Percentiles rank a stretch among this genome's conserved stretches.
Evolutionary conservation across 2,113 vertebrate genomes (phyloP).

Genomic region (Psilopogon haemacephalus): DNA sequence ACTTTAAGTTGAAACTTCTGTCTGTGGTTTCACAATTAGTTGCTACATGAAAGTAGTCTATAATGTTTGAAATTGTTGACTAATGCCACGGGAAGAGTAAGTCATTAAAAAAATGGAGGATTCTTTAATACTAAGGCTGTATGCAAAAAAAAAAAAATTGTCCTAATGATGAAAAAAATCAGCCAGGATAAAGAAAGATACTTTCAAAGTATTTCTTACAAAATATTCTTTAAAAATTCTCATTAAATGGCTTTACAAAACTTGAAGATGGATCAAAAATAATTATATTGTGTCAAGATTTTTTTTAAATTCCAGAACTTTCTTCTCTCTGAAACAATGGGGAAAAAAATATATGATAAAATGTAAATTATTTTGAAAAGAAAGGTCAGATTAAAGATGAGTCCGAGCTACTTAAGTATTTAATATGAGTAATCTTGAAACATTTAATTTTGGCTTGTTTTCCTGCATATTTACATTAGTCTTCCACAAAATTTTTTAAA

Average conservation of each 20-base stretch:
- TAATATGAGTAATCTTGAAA: not conserved
- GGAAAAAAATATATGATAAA: not conserved
- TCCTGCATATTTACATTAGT: not conserved
- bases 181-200: not conserved
- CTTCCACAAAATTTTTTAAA: not conserved
- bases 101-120: not conserved
- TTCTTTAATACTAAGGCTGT: not conserved
- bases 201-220: not conserved
- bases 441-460: not conserved
- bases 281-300: not conserved
- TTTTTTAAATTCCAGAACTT: not conserved
- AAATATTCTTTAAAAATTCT: not conserved
- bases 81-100: not conserved
- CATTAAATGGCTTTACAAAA: not conserved
- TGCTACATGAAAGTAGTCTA: not conserved
- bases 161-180: not conserved
- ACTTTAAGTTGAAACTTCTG: not conserved
- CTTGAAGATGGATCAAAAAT: not conserved
- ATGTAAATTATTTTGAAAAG: not conserved
- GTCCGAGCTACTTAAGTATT: not conserved
- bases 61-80: not conserved
- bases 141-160: not conserved
- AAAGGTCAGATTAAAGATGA: not conserved
- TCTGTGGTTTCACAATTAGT: not conserved
- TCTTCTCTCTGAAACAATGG: not conserved